phyloP scores from a whole-genome alignment of 2,797 vertebrate species.

The Babyrousa celebensis region DNA sequence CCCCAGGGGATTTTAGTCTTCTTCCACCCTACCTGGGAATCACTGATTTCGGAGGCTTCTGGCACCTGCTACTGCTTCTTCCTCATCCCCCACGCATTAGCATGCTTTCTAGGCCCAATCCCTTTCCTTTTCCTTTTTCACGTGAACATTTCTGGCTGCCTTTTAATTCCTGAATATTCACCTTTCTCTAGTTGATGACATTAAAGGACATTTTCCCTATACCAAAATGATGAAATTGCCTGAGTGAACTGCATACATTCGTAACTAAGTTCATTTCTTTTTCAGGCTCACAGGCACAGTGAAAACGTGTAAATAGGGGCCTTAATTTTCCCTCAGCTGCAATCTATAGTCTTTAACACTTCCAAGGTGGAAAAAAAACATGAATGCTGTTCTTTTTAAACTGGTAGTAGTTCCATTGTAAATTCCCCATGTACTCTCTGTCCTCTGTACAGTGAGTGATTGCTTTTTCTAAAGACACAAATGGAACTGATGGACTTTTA shows the following conservation, averaged over 20 bases:
- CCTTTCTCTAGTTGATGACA: conserved; percentile 25
- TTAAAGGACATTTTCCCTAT: conserved; percentile 59
- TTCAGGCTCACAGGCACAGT: conserved; percentile 59
- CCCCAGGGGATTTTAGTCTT: neutral
- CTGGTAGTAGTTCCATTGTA: conserved; percentile 66
- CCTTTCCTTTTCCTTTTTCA: conserved; percentile 43
- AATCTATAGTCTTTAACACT: conserved; percentile 80
- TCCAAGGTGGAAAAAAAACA: conserved; percentile 74
- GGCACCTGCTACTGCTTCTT: neutral
- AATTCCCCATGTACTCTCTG: conserved; percentile 53
- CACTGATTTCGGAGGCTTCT: neutral
- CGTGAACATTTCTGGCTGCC: conserved; percentile 41
- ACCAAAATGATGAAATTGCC: conserved; percentile 71
- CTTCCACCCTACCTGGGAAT: neutral
- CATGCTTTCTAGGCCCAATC: neutral
- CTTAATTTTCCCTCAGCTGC: conserved; percentile 81
- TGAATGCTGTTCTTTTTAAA: conserved; percentile 82
- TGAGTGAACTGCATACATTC: conserved; percentile 67
- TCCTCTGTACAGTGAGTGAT: conserved; percentile 36
- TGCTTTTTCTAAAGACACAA: conserved; percentile 62
- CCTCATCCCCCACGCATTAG: neutral
- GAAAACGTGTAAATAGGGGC: conserved; percentile 81
- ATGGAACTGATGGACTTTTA: conserved; percentile 64
- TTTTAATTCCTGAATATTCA: conserved; percentile 28
- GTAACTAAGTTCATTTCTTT: conserved; percentile 80